phyloP scores from a whole-genome alignment of 2,113 vertebrate species.

The Syrrhaptes paradoxus region DNA sequence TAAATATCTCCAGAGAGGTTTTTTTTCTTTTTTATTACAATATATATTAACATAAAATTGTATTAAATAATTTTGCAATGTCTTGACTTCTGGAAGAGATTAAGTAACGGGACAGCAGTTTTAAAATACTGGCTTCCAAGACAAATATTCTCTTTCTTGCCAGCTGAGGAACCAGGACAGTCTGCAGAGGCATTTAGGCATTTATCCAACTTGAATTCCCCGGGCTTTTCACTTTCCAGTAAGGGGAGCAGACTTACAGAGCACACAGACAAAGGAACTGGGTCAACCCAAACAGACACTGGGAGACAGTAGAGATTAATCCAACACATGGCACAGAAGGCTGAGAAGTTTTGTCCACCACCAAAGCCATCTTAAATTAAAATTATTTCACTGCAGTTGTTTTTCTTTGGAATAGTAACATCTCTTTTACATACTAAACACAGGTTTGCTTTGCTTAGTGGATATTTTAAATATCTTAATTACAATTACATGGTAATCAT shows the following conservation, averaged over 20 bases:
- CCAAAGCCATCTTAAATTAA: background rate
- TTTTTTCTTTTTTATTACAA: background rate
- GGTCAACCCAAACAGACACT: background rate
- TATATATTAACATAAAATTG: background rate
- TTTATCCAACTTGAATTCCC: background rate
- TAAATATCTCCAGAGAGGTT: background rate
- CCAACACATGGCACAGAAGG: background rate
- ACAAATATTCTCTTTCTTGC: constrained; percentile 26
- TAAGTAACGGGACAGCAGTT: constrained; percentile 12
- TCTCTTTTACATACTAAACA: background rate
- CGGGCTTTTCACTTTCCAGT: background rate
- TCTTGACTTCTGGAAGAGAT: constrained; percentile 41
- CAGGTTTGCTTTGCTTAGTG: background rate
- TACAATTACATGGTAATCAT: background rate
- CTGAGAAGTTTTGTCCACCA: background rate
- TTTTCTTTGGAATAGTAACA: background rate
- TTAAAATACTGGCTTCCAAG: constrained; percentile 5
- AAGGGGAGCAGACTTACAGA: background rate
- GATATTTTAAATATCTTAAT: background rate
- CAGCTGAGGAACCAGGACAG: constrained; percentile 12
- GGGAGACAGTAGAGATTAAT: background rate
- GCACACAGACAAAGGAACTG: background rate
- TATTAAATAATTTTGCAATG: constrained; percentile 15
- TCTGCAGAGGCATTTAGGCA: background rate
- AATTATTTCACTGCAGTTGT: background rate